phyloP scores from a whole-genome alignment of 2,113 vertebrate genomes.

The Petaurus breviceps region DNA sequence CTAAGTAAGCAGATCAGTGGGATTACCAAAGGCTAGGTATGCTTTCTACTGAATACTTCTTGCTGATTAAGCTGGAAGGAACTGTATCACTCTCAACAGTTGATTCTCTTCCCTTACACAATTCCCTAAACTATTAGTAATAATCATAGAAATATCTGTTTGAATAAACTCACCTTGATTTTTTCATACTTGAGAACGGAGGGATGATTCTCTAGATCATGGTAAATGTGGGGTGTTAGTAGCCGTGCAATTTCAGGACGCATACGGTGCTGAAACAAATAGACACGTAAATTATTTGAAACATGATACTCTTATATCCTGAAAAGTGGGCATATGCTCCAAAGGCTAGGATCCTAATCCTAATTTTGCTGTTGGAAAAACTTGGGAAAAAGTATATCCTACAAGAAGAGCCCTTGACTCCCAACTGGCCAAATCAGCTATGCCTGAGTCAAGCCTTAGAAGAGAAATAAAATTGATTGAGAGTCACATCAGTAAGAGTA shows the following conservation, averaged over 20 bases:
- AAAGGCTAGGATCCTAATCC: not conserved
- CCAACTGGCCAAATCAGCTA: not conserved
- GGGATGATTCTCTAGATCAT: conserved; percentile 91
- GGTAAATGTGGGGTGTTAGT: conserved; percentile 93
- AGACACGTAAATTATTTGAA: conserved; percentile 33
- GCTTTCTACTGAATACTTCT: not conserved
- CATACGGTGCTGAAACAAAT: conserved; percentile 93
- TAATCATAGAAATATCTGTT: not conserved
- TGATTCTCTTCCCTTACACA: not conserved
- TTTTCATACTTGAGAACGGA: conserved; percentile 93
- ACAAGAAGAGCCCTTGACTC: not conserved
- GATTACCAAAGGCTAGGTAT: not conserved
- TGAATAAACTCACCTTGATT: conserved; percentile 88
- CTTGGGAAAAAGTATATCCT: not conserved
- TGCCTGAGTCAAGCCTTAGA: not conserved
- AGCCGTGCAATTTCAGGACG: conserved; percentile 94
- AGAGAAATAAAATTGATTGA: conserved; percentile 36
- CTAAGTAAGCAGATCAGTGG: not conserved
- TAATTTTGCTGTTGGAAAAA: conserved; percentile 27
- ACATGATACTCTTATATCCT: not conserved
- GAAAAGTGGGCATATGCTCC: conserved; percentile 10
- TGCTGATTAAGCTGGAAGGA: not conserved
- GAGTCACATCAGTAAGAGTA: conserved; percentile 34
- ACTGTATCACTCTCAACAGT: not conserved
- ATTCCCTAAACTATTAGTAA: not conserved